Evolutionary conservation across 2,113 vertebrate species (phyloP).

Genomic region (Anser brachyrhynchus): DNA sequence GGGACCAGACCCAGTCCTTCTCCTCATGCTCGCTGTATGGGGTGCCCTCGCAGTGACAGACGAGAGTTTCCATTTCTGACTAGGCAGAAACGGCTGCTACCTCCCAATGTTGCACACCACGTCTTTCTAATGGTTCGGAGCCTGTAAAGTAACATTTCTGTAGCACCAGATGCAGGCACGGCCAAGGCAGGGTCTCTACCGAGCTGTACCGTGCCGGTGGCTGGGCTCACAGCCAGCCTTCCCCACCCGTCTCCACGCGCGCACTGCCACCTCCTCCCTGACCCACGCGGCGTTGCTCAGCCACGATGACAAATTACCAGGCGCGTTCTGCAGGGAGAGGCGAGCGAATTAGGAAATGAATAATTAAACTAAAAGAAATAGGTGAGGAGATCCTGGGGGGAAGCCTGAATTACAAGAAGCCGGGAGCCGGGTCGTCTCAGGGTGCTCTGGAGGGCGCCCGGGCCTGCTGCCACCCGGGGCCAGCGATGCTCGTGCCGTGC

Average conservation of each 20-base stretch:
- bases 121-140: rapidly evolving
- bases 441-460: rapidly evolving
- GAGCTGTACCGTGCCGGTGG: neutral
- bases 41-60: neutral
- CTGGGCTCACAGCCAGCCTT: neutral
- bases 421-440: neutral
- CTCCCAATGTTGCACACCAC: rapidly evolving
- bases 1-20: rapidly evolving
- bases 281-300: neutral
- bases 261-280: neutral
- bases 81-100: rapidly evolving
- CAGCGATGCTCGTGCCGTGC: too few species aligned
- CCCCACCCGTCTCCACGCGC: neutral
- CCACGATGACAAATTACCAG: neutral
- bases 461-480: too few species aligned
- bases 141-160: rapidly evolving
- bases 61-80: neutral
- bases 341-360: slow-evolving; percentile 12
- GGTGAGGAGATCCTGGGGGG: neutral
- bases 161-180: rapidly evolving
- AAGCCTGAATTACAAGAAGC: neutral
- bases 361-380: slow-evolving; percentile 27
- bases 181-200: rapidly evolving
- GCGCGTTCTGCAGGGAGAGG: neutral
- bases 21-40: rapidly evolving